Base-by-base conservation (phyloP, 2,797 vertebrate genomes). In the Telmatherina bonti region DNA sequence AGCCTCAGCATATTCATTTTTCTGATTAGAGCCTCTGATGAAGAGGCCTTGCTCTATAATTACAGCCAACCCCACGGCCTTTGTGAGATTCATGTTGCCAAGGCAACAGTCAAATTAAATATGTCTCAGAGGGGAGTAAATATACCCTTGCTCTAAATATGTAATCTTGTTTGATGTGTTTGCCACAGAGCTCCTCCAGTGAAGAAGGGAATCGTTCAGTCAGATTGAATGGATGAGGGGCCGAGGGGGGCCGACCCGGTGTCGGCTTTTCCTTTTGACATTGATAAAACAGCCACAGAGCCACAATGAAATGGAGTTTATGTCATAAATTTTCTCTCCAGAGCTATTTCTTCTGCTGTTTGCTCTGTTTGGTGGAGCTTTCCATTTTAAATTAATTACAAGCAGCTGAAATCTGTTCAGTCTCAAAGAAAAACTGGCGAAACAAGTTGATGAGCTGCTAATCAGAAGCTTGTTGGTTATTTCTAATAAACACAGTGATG, bases 21-120 rank as follows among this genome's bases (percentile, higher is more conserved):
- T 62, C 83, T 88, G 85, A 93, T 92, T 92, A 90, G 89, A 93
- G 89, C 89, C 84, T 90, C 74, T 70, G 88, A 93, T 84, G 87
- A 90, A 91, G 91, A 91, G 77, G 85, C 82, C 89, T 53, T 84
- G 78, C 77, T 84, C 82, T 85, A 76, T 95, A 94, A 94, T 94
- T 94, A 95, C 83, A 89, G 89, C 72, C 89, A 80, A 84, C 78
- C 79, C 81, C 83, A 62, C 79, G 81, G 79, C 88, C 83, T 85
- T 89, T 87, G 89, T 86, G 89, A 89, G 88, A 89, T 82, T 86
- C 75, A 79, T 61, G 91, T 93, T 88, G 75, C 92, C 88, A 71
- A 59, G 90, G 92, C 85, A 92, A 94, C 92, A 76, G 74, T 74
- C 82, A 88, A 93, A 91, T 92, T 86, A 92, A 92, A 91, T 82